phyloP scores from a whole-genome alignment of 2,888 invertebrate genomes.

The Luperina testacea region DNA sequence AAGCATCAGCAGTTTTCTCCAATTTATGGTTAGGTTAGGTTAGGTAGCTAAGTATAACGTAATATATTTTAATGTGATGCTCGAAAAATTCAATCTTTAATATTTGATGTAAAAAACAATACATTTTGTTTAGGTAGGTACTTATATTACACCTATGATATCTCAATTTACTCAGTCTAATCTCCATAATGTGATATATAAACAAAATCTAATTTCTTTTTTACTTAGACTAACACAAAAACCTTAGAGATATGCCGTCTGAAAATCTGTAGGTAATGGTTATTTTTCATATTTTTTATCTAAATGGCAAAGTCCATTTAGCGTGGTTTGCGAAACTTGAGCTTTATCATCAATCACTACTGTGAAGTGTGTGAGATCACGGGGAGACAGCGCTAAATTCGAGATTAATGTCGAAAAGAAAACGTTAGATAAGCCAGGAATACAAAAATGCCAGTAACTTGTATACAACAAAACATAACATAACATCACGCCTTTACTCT shows the following conservation, averaged over 20 bases:
- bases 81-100: slow-evolving; percentile 1
- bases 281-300: slow-evolving; percentile 25
- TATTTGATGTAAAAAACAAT: slow-evolving; percentile 9
- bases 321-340: slow-evolving; percentile 39
- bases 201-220: slow-evolving; percentile 14
- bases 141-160: neutral
- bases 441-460: neutral
- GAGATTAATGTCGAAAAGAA: neutral
- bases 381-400: neutral
- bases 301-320: slow-evolving; percentile 35
- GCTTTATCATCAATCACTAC: slow-evolving; percentile 50
- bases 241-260: slow-evolving; percentile 5
- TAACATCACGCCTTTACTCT: neutral
- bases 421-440: neutral
- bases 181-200: slow-evolving; percentile 24
- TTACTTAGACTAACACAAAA: slow-evolving; percentile 20
- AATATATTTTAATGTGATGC: neutral
- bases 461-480: neutral
- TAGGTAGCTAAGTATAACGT: slow-evolving; percentile 7
- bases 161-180: slow-evolving; percentile 20
- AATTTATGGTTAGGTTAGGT: too few relatives aligned
- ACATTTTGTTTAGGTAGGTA: neutral
- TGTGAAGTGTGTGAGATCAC: slow-evolving; percentile 25
- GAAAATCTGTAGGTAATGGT: neutral
- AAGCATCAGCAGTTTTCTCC: neutral